A percentile compares a stretch with the other conserved stretches of the same genome.
phyloP scores from a whole-genome alignment of 2,797 vertebrate species.

The Hoplostethus mediterraneus region DNA sequence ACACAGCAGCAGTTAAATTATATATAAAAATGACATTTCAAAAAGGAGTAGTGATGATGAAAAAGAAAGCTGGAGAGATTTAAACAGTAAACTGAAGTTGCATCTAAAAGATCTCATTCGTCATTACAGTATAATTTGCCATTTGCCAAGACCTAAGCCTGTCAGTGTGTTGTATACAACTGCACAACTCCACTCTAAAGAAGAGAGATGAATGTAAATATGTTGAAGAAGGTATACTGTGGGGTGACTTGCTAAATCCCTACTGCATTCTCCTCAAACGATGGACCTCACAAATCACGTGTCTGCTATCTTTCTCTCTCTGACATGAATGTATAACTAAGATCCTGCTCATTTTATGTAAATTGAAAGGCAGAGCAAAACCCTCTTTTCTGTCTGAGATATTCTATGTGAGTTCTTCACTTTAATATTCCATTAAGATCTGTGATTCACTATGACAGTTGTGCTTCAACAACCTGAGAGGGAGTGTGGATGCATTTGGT shows the following conservation, averaged over 20 bases:
- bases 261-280: neutral
- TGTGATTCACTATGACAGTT: constrained; percentile 31
- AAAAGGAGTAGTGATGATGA: too few species aligned
- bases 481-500: neutral
- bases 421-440: constrained; percentile 33
- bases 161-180: too few species aligned
- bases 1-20: neutral
- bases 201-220: too few species aligned
- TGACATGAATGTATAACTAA: neutral
- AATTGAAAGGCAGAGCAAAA: constrained; percentile 16
- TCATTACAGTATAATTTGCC: too few species aligned
- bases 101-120: too few species aligned
- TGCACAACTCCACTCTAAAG: neutral
- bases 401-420: constrained; percentile 1
- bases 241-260: too few species aligned
- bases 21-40: too few species aligned
- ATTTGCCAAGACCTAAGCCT: too few species aligned
- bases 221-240: neutral
- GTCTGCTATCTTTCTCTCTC: neutral
- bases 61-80: too few species aligned
- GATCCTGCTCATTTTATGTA: constrained; percentile 12
- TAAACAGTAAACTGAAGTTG: too few species aligned
- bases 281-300: neutral
- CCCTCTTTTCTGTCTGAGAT: neutral
- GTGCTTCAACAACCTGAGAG: constrained; percentile 6